Evolutionary conservation across 2,113 vertebrate species (phyloP).

Genomic region (Cranoglanis bouderius): DNA sequence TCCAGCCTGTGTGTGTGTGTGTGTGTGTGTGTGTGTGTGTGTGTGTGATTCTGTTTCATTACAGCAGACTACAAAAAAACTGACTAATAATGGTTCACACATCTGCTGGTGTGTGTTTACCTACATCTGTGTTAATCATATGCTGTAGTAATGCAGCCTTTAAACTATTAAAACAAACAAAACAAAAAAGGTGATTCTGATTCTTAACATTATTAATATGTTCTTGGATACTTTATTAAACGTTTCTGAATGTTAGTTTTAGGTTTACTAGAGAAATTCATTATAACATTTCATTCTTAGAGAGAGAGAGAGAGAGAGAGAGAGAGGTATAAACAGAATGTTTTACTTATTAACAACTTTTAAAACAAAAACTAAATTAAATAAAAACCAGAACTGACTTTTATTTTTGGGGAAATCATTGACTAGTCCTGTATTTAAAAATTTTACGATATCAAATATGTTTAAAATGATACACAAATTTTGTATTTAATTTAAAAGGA

Average conservation of each 20-base stretch:
- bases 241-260: background rate
- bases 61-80: background rate
- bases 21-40: background rate
- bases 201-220: background rate
- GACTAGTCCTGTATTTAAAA: background rate
- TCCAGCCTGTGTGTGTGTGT: background rate
- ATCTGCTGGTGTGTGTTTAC: background rate
- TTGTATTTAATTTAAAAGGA: no score
- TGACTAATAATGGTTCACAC: conserved; percentile 5
- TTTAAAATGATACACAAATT: background rate
- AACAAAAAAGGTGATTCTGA: background rate
- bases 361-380: no score
- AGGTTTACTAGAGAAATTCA: background rate
- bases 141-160: background rate
- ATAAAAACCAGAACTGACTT: background rate
- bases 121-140: background rate
- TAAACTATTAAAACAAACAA: background rate
- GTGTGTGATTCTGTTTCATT: background rate
- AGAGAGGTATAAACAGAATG: background rate
- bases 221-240: background rate
- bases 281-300: background rate
- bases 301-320: no score
- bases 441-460: background rate
- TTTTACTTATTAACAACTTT: background rate
- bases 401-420: background rate